Evolutionary conservation across 2,797 vertebrate genomes (phyloP).

Genomic region (Heliangelus exortis): DNA sequence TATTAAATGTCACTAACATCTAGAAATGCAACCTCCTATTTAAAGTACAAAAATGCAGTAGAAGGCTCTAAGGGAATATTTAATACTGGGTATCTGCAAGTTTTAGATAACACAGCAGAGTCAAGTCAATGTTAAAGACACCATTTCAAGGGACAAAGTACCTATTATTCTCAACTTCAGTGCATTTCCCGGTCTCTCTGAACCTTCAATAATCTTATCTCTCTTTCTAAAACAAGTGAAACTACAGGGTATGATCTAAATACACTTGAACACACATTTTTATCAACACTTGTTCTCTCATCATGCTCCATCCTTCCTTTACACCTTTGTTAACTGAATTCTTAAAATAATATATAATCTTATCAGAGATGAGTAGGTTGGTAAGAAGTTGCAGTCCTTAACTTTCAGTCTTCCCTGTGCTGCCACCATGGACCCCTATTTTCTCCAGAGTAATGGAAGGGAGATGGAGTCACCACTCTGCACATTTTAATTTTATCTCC

Average conservation of each 20-base stretch:
- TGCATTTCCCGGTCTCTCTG: not conserved
- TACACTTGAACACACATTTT: not conserved
- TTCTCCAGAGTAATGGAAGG: not conserved
- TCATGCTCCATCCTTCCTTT: not conserved
- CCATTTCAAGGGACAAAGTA: not conserved
- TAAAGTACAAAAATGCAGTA: not conserved
- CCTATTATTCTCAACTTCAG: not conserved
- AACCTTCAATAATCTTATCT: not conserved
- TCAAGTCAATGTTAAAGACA: not conserved
- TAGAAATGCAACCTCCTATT: not conserved
- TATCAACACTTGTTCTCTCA: not conserved
- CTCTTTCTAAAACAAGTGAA: not conserved
- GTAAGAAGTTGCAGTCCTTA: not conserved
- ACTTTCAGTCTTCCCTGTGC: not conserved
- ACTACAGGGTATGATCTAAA: not conserved
- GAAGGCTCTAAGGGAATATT: not conserved
- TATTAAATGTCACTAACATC: not conserved
- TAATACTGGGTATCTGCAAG: not conserved
- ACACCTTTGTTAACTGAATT: not conserved
- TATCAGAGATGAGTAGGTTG: not conserved
- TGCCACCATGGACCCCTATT: not conserved
- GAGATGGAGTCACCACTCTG: not conserved
- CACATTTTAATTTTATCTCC: not conserved
- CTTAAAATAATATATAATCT: not conserved
- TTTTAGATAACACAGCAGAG: not conserved